phyloP scores from a whole-genome alignment of 2,888 invertebrate species.

The Coecobrya sp. region DNA sequence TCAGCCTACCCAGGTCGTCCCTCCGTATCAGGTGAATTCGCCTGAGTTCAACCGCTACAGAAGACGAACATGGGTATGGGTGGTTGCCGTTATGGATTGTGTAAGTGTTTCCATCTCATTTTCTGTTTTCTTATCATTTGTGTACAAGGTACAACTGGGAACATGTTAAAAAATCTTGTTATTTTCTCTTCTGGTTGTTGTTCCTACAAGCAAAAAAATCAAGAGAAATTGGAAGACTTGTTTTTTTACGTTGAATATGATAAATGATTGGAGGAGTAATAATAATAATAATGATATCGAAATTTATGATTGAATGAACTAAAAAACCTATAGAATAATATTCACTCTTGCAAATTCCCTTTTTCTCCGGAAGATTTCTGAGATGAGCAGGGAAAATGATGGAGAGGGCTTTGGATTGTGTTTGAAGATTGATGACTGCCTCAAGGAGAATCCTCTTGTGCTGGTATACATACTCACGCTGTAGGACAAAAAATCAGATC shows the following conservation, averaged over 20 bases:
- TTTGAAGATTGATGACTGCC: conserved; percentile 71
- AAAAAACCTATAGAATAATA: not conserved
- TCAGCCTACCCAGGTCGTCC: conserved; percentile 74
- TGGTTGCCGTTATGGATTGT: conserved; percentile 82
- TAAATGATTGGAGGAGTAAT: conserved; percentile 74
- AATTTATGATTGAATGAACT: conserved; percentile 54
- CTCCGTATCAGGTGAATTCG: conserved; percentile 73
- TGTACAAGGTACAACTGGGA: not conserved
- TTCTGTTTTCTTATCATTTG: not conserved
- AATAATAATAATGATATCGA: conserved; percentile 65
- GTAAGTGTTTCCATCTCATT: conserved; percentile 71
- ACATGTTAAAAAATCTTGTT: not conserved
- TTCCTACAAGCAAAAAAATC: not conserved
- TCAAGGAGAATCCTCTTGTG: conserved; percentile 36
- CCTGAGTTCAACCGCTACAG: conserved; percentile 82
- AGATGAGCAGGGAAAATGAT: conserved; percentile 37
- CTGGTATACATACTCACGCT: not conserved
- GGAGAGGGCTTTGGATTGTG: conserved; percentile 61
- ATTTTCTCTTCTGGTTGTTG: not conserved
- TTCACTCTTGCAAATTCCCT: not conserved
- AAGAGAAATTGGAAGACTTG: conserved; percentile 33
- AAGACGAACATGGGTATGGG: conserved; percentile 83
- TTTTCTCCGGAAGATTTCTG: not conserved
- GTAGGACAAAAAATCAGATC: conserved; percentile 48
- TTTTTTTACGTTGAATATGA: conserved; percentile 47